Conservation (phyloP, 2,888 invertebrate genomes). For the Epinotia demarniana region DNA sequence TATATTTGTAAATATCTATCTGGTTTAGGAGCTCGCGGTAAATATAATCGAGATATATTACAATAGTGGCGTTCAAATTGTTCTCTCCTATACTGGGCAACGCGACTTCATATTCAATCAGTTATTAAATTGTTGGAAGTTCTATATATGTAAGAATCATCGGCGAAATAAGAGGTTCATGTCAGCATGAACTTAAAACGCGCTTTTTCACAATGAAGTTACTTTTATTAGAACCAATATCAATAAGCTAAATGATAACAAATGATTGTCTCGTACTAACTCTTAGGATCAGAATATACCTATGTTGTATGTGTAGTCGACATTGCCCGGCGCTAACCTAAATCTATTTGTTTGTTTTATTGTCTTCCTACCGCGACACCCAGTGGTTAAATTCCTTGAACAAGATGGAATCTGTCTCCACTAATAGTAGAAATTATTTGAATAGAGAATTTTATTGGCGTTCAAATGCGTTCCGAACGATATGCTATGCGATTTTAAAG, state of each 20-base stretch:
- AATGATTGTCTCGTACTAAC: background rate
- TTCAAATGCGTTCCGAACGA: conserved; percentile 19
- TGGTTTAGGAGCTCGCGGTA: conserved; percentile 49
- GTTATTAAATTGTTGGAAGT: background rate
- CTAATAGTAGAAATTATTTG: conserved; percentile 21
- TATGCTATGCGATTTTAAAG: background rate
- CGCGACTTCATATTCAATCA: background rate
- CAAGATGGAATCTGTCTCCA: conserved; percentile 26
- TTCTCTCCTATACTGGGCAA: conserved; percentile 17
- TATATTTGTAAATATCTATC: conserved; percentile 53
- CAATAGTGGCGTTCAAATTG: conserved; percentile 27
- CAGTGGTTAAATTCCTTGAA: conserved; percentile 34
- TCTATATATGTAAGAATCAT: background rate
- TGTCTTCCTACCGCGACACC: conserved; percentile 35
- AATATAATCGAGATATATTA: conserved; percentile 34
- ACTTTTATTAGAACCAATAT: background rate
- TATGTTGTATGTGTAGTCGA: conserved; percentile 4
- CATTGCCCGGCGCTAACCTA: conserved; percentile 33
- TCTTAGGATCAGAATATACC: background rate
- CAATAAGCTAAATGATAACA: background rate
- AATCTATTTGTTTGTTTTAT: conserved; percentile 31
- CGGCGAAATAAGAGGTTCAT: background rate
- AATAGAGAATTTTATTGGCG: conserved; percentile 21
- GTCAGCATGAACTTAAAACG: conserved; percentile 6
- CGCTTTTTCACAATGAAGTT: too few relatives aligned